Evolutionary conservation across 2,888 invertebrate genomes (phyloP), one percentile per base, ranked within the genome.

Genomic region (Taenaris catops): DNA sequence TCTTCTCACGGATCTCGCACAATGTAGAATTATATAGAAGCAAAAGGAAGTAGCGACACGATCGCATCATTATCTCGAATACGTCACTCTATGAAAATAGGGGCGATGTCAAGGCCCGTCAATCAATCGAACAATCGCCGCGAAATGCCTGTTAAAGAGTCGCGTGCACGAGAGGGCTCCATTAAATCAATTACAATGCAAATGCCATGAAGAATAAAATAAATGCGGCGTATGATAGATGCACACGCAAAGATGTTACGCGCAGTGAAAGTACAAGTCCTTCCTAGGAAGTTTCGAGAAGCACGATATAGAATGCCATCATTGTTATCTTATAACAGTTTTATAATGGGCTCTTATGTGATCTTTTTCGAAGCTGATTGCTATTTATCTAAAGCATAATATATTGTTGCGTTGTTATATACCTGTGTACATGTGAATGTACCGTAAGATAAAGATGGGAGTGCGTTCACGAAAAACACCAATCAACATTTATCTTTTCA

Each of bases 111-210:
- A 67, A 53, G 53, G 53, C 41, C 39, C 48, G 38, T 38, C 44
- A 39, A 46, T 32, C 31, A 18, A 40, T 34, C 42, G 12, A 19
- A 54, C 58, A 55, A 69, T 65, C 56, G 59, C 68, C 68, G 64
- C 59, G 67, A 71, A 72, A 67, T 55, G 58, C 42, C 62, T 69
- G 72, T 75, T 71, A 69, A 55, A 46, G 38, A 24, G 9, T 53
- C 38, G 53, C 55, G 51, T 56, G 52, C 44, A 20, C 31, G 38
- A 40, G 27, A 50, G 49, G 48, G 48, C 45, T 28, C 48, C 48
- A 53, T 51, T n/a, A n/a, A n/a, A n/a, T n/a, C n/a, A n/a, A n/a
- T n/a, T 49, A 49, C 37, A 47, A 47, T 38, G 38, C 36, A 38
- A 46, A 38, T 36, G 43, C 45, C 48, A 48, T 49, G 44, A 48